These are phyloP conservation scores for Orthonychiurus folsomi DNA, from an alignment of 2,888 invertebrate genomes.

Conservation along the genomic window DNA sequence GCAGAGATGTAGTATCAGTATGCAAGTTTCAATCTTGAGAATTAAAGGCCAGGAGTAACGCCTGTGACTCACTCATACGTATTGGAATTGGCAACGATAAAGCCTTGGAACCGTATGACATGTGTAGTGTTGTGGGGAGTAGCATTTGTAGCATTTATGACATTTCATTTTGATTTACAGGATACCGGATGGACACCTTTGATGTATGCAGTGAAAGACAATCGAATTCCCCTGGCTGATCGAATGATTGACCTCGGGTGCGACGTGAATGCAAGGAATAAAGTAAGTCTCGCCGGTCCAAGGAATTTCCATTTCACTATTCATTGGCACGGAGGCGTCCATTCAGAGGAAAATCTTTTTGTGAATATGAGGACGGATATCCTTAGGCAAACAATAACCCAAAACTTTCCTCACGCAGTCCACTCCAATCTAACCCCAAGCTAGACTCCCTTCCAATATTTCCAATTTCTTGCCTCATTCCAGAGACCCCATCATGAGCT, in stretches of 20 bases:
- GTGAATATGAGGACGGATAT: neutral
- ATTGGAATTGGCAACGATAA: too few relatives aligned
- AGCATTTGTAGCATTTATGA: neutral
- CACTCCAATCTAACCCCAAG: too few relatives aligned
- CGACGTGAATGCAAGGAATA: constrained; percentile 80
- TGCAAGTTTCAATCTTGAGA: too few relatives aligned
- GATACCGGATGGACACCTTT: constrained; percentile 87
- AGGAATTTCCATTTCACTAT: neutral
- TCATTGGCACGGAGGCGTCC: neutral
- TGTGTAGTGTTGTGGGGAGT: neutral
- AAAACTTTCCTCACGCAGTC: too few relatives aligned
- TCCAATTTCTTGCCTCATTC: too few relatives aligned
- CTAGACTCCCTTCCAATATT: too few relatives aligned
- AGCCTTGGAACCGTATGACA: too few relatives aligned
- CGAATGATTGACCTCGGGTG: constrained; percentile 85
- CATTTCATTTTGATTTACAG: constrained; percentile 51
- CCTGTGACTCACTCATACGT: too few relatives aligned
- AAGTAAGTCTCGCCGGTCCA: constrained; percentile 64
- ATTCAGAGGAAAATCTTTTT: neutral
- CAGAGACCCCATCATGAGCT: too few relatives aligned
- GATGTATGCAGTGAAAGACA: constrained; percentile 94
- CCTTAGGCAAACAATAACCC: too few relatives aligned
- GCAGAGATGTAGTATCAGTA: too few relatives aligned
- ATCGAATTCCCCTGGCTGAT: constrained; percentile 80
- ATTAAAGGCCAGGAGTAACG: too few relatives aligned